These are phyloP conservation scores for rabbit (Oryctolagus cuniculus) DNA, from an alignment of 2,113 vertebrate species.

Conservation along the genomic window mOryCun1.1 NC_091432.1:59311501-59312000, in stretches of 20 bases:
- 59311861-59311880: background rate
- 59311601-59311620: too few relatives aligned
- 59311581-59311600: too few relatives aligned
- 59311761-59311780: background rate
- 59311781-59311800: background rate
- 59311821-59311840: background rate
- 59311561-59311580: too few relatives aligned
- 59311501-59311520: too few relatives aligned
- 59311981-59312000: conserved; percentile 2
- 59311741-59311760: conserved; percentile 30
- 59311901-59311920: conserved; percentile 25
- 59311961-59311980: background rate
- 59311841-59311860: background rate
- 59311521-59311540: too few relatives aligned
- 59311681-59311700: background rate
- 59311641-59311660: too few relatives aligned
- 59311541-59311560: too few relatives aligned
- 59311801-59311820: background rate
- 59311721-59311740: background rate
- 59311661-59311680: too few relatives aligned
- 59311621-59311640: too few relatives aligned
- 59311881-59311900: background rate
- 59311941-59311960: background rate
- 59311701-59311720: background rate
- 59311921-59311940: background rate